phyloP scores from a whole-genome alignment of 2,113 vertebrate genomes.

The Rhinolophus ferrumequinum region DNA sequence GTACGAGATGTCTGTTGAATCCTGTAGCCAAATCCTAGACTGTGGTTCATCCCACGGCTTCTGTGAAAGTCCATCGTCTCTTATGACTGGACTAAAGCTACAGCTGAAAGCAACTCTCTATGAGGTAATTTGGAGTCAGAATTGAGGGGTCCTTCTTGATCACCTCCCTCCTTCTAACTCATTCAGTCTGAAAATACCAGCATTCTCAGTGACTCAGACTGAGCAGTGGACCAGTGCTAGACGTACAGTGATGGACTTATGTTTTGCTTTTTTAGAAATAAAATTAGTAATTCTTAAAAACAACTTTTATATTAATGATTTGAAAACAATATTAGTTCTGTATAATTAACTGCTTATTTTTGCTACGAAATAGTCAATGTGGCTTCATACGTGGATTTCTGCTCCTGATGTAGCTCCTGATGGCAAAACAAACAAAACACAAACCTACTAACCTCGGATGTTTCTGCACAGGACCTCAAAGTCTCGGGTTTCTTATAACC shows the following conservation, averaged over 20 bases:
- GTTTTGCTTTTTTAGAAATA: neutral
- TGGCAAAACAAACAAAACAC: neutral
- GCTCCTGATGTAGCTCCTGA: neutral
- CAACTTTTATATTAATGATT: neutral
- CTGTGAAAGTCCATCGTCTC: neutral
- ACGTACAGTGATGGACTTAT: neutral
- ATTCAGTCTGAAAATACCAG: neutral
- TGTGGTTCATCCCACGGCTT: neutral
- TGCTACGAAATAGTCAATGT: neutral
- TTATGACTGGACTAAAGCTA: neutral
- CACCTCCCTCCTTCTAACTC: neutral
- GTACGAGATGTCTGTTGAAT: neutral
- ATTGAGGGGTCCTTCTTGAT: neutral
- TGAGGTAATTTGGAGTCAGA: neutral
- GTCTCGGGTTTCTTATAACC: neutral
- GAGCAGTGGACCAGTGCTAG: neutral
- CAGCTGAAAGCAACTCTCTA: neutral
- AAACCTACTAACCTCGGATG: too few relatives aligned
- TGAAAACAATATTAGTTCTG: neutral
- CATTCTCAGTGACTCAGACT: rapidly evolving
- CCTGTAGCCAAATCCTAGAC: neutral
- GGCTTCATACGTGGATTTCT: neutral
- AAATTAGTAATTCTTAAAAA: neutral
- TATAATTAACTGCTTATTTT: neutral
- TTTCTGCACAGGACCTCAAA: neutral